A percentile compares a stretch with the other conserved stretches of the same genome.
Evolutionary conservation across 2,888 invertebrate species (phyloP).

Genomic region (Callosobruchus maculatus): DNA sequence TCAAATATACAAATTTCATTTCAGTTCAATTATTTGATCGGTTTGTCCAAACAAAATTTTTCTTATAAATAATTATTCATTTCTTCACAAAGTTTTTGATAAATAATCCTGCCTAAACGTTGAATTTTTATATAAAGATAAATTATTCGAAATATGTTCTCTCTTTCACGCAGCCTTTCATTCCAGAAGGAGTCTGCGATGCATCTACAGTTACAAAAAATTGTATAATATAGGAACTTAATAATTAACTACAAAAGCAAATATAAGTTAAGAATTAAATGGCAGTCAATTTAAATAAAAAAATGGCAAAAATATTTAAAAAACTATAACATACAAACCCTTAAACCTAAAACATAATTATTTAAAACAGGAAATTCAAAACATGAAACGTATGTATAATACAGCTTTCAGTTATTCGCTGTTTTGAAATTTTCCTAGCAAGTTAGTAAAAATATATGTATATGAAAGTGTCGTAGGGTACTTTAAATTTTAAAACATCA

Average conservation of each 20-base stretch:
- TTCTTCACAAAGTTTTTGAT: slow-evolving; percentile 8
- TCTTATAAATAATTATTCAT: slow-evolving; percentile 7
- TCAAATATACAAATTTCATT: slow-evolving; percentile 1
- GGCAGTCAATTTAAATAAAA: slow-evolving; percentile 39
- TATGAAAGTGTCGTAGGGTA: slow-evolving; percentile 32
- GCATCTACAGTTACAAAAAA: slow-evolving; percentile 35
- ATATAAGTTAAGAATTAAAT: slow-evolving; percentile 40
- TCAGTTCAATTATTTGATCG: not conserved
- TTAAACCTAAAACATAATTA: slow-evolving; percentile 19
- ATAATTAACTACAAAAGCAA: slow-evolving; percentile 38
- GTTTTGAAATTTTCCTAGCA: slow-evolving; percentile 18
- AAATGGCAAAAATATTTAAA: slow-evolving; percentile 39
- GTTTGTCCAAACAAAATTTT: not conserved
- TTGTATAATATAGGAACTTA: slow-evolving; percentile 41
- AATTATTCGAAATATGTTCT: slow-evolving; percentile 3
- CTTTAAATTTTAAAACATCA: slow-evolving; percentile 27
- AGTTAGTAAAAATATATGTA: slow-evolving; percentile 32
- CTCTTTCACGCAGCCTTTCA: slow-evolving; percentile 26
- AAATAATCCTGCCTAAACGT: slow-evolving; percentile 10
- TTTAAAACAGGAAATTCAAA: slow-evolving; percentile 4
- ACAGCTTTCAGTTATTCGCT: slow-evolving; percentile 1
- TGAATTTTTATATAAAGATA: slow-evolving; percentile 10
- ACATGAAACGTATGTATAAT: not conserved
- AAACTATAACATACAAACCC: slow-evolving; percentile 28
- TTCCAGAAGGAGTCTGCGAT: slow-evolving; percentile 22